Evolutionary conservation across 2,797 vertebrate species (phyloP).

Genomic region (Oreonectes daqikongensis): DNA sequence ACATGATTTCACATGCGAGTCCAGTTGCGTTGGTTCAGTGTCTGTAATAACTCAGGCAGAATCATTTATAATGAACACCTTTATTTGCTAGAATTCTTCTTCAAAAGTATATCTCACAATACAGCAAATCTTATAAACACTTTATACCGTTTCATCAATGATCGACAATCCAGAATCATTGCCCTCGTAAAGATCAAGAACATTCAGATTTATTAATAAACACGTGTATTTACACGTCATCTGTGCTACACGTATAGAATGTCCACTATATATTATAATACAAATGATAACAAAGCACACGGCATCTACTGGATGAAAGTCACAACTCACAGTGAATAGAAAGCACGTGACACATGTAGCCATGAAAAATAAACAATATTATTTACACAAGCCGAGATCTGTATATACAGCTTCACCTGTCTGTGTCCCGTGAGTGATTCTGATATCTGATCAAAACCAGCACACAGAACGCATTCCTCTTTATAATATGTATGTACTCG

Average conservation of each 20-base stretch:
- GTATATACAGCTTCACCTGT: neutral
- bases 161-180: slow-evolving; percentile 65
- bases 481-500: neutral
- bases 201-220: slow-evolving; percentile 77
- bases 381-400: slow-evolving; percentile 44
- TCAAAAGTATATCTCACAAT: slow-evolving; percentile 76
- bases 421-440: neutral
- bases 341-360: slow-evolving; percentile 69
- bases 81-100: slow-evolving; percentile 74
- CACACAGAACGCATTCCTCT: neutral
- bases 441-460: neutral
- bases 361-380: slow-evolving; percentile 66
- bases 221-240: slow-evolving; percentile 76
- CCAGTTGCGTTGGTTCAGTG: neutral
- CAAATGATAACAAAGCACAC: slow-evolving; percentile 64
- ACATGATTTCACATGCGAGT: neutral
- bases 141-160: slow-evolving; percentile 65
- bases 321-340: slow-evolving; percentile 73
- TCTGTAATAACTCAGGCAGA: neutral
- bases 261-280: slow-evolving; percentile 73
- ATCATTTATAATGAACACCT: slow-evolving; percentile 48
- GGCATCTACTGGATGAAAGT: slow-evolving; percentile 70
- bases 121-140: slow-evolving; percentile 67
- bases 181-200: slow-evolving; percentile 67
- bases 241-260: slow-evolving; percentile 71